Evolutionary conservation across 2,113 vertebrate species (phyloP), one percentile per base, ranked within the genome.

Genomic region (Sakesphorus luctuosus): DNA sequence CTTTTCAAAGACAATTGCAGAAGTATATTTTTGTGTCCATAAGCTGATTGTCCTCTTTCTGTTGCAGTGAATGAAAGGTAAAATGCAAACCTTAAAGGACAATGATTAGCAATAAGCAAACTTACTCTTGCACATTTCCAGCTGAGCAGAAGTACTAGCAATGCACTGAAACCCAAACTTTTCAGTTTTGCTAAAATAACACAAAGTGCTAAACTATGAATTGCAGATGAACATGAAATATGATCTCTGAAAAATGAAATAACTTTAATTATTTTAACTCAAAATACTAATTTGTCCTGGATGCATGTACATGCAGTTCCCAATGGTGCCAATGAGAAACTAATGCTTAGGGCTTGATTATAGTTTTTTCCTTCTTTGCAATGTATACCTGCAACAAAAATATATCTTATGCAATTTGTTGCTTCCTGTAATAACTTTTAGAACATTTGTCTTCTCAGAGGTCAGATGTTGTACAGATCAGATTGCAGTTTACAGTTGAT

Each of bases 221-320:
- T 81, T 80, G 25, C 65, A 86, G 28, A 56, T 72, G 75, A 91
- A 71, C 18, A 12, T 36, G 44, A 86, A 94, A 71, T 40, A 47
- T 5, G 50, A 56, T 84, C 88, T 93, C 47, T 35, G 15, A 6
- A 1, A 91, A 95, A 94, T 74, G 5, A 88, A 91, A 50, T 47
- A 85, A 73, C 28, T 88, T 93, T 18, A 94, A 79, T 88, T 93
- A 83, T 89, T 93, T 94, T 87, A 87, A 72, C 84, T 89, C 29
- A 44, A 36, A 87, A 90, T 73, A 53, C 52, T 72, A 63, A 90
- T 90, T 88, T 77, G 18, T 73, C 49, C 50, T 69, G 53, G 26
- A 46, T 95, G 49, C n/a, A 4, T 67, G 56, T 77, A 44, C 73
- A 61, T 49, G n/a, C 71, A 68, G 15, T 81, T 95, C 72, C 75